Evolutionary conservation across 2,797 vertebrate genomes (phyloP), one percentile per base, ranked within the genome.

Genomic region (Varecia variegata): DNA sequence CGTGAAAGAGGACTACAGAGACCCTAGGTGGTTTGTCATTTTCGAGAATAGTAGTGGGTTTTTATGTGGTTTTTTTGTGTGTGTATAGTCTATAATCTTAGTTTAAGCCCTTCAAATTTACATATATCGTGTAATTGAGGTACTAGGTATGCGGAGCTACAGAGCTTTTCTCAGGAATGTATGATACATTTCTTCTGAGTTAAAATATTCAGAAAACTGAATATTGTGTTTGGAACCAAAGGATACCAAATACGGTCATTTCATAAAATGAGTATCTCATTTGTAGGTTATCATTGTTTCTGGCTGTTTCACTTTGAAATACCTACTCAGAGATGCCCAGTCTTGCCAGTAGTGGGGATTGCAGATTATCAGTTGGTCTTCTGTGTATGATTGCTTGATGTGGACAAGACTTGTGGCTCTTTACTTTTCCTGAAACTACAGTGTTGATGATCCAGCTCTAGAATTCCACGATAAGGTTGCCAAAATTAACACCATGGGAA

Each of bases 101-200:
- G 30, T 94, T 88, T 97, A 98, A 97, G 94, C 94, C 90, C 77
- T 97, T 96, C 60, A 91, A 81, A 96, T 96, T 97, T 97, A 93
- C 86, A 96, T 95, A 17, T 96, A 88, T 97, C 82, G 94, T 96
- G 93, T 98, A 97, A 85, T 97, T 97, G 89, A 98, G 83, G 96
- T 97, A 84, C 97, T 91, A 35, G 30, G 79, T 98, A 81, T 96
- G 93, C 54, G 77, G n/a, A 93, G 83, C 68, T 90, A 56, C 47
- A 54, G 67, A 50, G 27, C 15, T 56, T 21, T 45, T 76, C 60
- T 91, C 30, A 79, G 54, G 62, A 93, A 43, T 88, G 45, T 65
- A 50, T 50, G 50, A 50, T 50, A 35, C 14, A 25, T 90, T 90
- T 77, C 52, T 91, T 88, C 52, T 77, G 58, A 83, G 77, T 65